Conservation (phyloP, 2,113 vertebrate species). For the Dipodomys merriami region DNA sequence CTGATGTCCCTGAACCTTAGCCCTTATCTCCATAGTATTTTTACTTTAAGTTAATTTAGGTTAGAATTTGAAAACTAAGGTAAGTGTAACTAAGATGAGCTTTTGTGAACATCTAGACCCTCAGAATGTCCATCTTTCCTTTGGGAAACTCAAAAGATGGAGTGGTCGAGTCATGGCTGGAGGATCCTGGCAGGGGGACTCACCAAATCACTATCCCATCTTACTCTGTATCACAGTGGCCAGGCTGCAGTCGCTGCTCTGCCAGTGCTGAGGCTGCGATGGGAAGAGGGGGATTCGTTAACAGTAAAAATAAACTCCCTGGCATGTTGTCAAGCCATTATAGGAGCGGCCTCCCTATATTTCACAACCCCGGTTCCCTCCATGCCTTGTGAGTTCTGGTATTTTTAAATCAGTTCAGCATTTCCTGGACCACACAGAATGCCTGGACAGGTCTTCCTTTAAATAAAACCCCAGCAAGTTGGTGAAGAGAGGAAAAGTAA, state of each 20-base stretch:
- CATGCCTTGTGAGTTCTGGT: neutral
- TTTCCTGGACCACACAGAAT: neutral
- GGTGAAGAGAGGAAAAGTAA: neutral
- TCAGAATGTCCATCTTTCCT: neutral
- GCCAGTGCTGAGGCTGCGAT: too few species aligned
- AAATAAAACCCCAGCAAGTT: neutral
- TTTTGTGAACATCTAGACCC: neutral
- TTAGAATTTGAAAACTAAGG: neutral
- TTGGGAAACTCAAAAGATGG: neutral
- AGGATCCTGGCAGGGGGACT: too few species aligned
- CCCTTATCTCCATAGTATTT: neutral
- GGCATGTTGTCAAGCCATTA: neutral
- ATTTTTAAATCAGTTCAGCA: neutral
- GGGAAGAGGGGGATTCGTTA: neutral
- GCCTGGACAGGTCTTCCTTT: neutral
- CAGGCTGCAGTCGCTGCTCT: rapidly evolving
- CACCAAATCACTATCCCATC: rapidly evolving
- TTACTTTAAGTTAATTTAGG: neutral
- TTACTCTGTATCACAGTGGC: neutral
- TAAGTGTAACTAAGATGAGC: neutral
- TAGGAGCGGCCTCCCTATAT: neutral
- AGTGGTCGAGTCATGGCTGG: too few species aligned
- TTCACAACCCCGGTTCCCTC: neutral
- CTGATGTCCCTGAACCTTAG: neutral
- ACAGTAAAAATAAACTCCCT: neutral